These are phyloP conservation scores for Gephyroberyx darwinii DNA, from an alignment of 2,797 vertebrate species.

Conservation along the genomic window DNA sequence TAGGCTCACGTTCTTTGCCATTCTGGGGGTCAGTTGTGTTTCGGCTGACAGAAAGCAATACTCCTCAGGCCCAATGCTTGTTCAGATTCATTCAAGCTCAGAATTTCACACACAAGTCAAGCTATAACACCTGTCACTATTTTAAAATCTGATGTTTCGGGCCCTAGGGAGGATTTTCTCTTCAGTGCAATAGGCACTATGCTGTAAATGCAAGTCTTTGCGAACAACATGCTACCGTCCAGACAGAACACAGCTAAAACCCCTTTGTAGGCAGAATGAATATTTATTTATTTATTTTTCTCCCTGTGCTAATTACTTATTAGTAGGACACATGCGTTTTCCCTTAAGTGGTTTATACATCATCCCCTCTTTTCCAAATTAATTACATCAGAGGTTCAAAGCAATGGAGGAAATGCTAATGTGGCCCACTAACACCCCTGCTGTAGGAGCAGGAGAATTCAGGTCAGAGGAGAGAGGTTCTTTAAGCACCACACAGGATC, in stretches of 20 bases:
- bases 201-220: constrained; percentile 28
- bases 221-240: constrained; percentile 20
- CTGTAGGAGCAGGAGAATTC: constrained; percentile 56
- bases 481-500: constrained; percentile 35
- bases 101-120: constrained; percentile 1
- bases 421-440: constrained; percentile 66
- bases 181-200: constrained; percentile 18
- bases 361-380: constrained; percentile 69
- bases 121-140: constrained; percentile 21
- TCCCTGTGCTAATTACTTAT: constrained; percentile 64
- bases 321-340: constrained; percentile 68
- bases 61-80: background rate
- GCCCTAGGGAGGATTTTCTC: constrained; percentile 4
- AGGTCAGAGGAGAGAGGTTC: constrained; percentile 63
- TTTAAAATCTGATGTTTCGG: constrained; percentile 29
- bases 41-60: background rate
- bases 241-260: constrained; percentile 40
- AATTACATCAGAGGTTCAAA: constrained; percentile 73
- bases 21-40: background rate
- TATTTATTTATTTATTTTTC: constrained; percentile 61
- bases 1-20: background rate
- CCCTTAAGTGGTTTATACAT: constrained; percentile 71
- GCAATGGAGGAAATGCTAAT: constrained; percentile 71
- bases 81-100: background rate
- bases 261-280: constrained; percentile 53